Evolutionary conservation across 2,113 vertebrate species (phyloP).

Genomic region (Bettongia penicillata): DNA sequence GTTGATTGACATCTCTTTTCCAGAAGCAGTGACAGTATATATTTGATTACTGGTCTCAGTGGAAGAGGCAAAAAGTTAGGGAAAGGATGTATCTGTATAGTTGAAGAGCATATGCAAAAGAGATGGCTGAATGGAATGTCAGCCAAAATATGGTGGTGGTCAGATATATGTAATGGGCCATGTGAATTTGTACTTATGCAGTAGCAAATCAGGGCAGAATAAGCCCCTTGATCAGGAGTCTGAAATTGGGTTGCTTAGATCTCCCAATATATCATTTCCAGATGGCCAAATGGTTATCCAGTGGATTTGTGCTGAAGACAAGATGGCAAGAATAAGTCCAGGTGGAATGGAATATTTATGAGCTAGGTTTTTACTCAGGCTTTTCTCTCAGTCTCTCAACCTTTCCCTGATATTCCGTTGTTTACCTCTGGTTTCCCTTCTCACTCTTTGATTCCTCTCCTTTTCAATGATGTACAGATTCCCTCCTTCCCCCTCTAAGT

Average conservation of each 20-base stretch:
- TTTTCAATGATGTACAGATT: not conserved
- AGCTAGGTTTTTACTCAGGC: not conserved
- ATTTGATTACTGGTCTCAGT: not conserved
- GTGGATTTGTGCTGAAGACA: not conserved
- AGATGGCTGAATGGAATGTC: not conserved
- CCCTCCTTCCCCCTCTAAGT: not conserved
- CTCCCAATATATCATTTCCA: not conserved
- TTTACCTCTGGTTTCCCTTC: not conserved
- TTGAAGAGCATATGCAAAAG: not conserved
- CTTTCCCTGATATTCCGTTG: not conserved
- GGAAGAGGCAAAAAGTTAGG: not conserved
- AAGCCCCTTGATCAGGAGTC: not conserved
- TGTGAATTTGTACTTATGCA: not conserved
- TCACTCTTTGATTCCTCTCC: not conserved
- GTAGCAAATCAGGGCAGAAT: not conserved
- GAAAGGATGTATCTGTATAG: not conserved
- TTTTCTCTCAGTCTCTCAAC: not conserved
- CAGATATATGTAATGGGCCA: not conserved
- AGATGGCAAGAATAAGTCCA: not conserved
- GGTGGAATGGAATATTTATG: not conserved
- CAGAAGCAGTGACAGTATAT: not conserved
- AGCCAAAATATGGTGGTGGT: not conserved
- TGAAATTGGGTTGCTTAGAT: not conserved
- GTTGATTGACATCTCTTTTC: not conserved
- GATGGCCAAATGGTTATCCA: not conserved